Percentiles rank a stretch among this genome's conserved stretches.
Conservation (phyloP, 2,888 invertebrate species). For the Drosophila setosimentum region DNA sequence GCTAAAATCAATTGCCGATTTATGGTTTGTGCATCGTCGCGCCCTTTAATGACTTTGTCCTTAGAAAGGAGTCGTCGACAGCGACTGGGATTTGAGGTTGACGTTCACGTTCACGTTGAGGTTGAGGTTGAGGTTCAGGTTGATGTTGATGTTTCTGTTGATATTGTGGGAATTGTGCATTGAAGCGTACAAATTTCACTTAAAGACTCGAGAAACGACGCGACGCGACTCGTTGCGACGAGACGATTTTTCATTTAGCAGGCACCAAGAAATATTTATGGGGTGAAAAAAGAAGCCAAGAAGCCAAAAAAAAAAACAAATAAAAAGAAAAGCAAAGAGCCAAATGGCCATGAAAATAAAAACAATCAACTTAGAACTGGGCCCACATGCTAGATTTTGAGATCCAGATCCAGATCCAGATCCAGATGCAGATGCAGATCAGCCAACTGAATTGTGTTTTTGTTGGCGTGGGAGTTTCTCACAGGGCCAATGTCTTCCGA, state of each 20-base stretch:
- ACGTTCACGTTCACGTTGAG: neutral
- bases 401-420: conserved; percentile 12
- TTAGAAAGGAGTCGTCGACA: conserved; percentile 22
- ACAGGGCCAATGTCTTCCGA: conserved; percentile 65
- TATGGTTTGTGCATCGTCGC: conserved; percentile 8
- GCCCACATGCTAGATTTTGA: conserved; percentile 17
- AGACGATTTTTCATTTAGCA: conserved; percentile 50
- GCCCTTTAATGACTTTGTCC: conserved; percentile 62
- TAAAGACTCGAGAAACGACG: conserved; percentile 31
- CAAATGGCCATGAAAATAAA: conserved; percentile 49
- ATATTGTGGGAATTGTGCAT: conserved; percentile 68
- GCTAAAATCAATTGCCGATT: conserved; percentile 13
- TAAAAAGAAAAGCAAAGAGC: neutral
- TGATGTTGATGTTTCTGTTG: neutral
- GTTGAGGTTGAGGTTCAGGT: neutral
- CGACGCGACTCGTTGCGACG: conserved; percentile 19
- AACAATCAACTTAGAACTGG: conserved; percentile 32
- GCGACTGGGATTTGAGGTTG: conserved; percentile 7
- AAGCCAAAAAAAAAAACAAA: neutral
- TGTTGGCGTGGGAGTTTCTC: conserved; percentile 73
- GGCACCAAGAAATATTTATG: neutral
- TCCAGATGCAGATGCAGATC: conserved; percentile 41
- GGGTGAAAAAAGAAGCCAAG: neutral
- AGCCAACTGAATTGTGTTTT: conserved; percentile 35
- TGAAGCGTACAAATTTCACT: conserved; percentile 52